Conservation (phyloP, 2,888 invertebrate genomes). For the Amphipoea lucens region DNA sequence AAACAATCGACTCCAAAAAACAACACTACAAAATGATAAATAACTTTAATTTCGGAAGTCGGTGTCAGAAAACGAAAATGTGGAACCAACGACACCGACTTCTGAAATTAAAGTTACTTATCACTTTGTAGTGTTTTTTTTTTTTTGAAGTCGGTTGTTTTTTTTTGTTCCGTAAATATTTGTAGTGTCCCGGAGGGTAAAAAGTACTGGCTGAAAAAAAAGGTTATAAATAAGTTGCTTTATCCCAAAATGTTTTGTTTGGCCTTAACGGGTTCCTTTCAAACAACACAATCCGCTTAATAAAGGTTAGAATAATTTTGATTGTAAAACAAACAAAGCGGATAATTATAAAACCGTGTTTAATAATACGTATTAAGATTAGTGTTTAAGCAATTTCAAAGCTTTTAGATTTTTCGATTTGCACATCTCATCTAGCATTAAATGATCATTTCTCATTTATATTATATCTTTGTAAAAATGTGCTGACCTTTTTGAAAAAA, state of each 20-base stretch:
- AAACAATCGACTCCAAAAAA: no score
- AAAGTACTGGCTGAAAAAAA: neutral
- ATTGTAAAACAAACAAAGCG: neutral
- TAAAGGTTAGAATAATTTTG: conserved; percentile 4
- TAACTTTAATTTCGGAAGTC: no score
- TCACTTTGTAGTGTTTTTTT: no score
- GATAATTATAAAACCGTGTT: neutral
- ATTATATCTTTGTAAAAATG: neutral
- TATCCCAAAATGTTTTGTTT: neutral
- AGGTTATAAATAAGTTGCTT: conserved; percentile 9
- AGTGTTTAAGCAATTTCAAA: neutral
- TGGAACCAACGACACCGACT: no score
- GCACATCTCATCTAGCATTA: no score
- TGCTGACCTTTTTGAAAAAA: neutral
- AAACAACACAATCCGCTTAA: neutral
- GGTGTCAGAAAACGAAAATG: no score
- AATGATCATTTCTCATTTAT: neutral
- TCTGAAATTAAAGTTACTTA: no score
- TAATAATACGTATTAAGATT: neutral
- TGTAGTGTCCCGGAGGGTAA: no score
- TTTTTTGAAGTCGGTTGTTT: no score
- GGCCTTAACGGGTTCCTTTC: neutral
- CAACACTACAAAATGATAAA: no score
- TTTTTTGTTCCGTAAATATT: neutral
- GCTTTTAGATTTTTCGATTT: neutral